phyloP scores from a whole-genome alignment of 2,888 invertebrate genomes.

The Apotomis capreana region DNA sequence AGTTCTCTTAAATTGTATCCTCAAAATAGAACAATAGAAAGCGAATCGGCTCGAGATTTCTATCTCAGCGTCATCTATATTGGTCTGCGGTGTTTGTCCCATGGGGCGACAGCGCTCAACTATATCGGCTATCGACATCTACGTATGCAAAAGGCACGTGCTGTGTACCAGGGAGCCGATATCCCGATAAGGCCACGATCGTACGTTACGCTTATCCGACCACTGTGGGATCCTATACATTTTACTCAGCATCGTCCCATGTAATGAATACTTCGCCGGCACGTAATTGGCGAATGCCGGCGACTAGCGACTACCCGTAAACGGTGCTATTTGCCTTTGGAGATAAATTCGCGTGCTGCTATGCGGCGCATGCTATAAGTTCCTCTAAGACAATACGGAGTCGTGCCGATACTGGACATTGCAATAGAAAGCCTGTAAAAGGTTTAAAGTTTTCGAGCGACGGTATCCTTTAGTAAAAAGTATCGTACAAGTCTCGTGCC shows the following conservation, averaged over 20 bases:
- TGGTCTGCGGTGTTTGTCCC: slow-evolving; percentile 53
- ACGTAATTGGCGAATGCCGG: slow-evolving; percentile 68
- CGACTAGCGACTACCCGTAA: slow-evolving; percentile 58
- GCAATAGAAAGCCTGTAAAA: slow-evolving; percentile 31
- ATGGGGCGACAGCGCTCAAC: slow-evolving; percentile 63
- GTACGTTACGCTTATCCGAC: slow-evolving; percentile 71
- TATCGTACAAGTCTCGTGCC: slow-evolving; percentile 54
- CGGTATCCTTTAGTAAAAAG: slow-evolving; percentile 49
- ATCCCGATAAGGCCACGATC: slow-evolving; percentile 71
- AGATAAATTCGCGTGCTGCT: slow-evolving; percentile 50
- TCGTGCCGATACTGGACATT: slow-evolving; percentile 47
- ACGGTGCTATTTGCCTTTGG: slow-evolving; percentile 56
- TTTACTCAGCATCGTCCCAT: slow-evolving; percentile 62
- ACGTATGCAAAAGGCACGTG: slow-evolving; percentile 70
- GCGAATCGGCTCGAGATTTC: slow-evolving; percentile 65
- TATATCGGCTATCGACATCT: slow-evolving; percentile 68
- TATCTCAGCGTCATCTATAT: slow-evolving; percentile 68
- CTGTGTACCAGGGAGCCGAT: slow-evolving; percentile 64
- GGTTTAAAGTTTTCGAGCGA: slow-evolving; percentile 35
- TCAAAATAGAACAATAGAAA: slow-evolving; percentile 70
- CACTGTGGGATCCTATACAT: slow-evolving; percentile 64
- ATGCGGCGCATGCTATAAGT: slow-evolving; percentile 46
- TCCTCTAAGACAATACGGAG: slow-evolving; percentile 54
- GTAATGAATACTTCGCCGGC: slow-evolving; percentile 72
- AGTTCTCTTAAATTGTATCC: slow-evolving; percentile 64